phyloP scores from a whole-genome alignment of 1,140 invertebrate species.

The Propsilocerus akamusi region DNA sequence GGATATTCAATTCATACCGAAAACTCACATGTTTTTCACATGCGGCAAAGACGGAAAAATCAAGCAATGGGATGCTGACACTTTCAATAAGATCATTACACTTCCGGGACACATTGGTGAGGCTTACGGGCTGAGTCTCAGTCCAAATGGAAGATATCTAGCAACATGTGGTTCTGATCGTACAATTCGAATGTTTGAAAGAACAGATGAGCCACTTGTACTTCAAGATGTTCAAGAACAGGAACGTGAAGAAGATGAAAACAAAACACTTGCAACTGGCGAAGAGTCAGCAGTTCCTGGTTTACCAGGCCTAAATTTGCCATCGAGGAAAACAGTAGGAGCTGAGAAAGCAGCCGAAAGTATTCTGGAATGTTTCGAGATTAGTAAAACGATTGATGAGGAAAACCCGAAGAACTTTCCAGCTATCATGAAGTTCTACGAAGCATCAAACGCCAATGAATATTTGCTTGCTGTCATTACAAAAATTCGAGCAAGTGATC shows the following conservation, averaged over 20 bases:
- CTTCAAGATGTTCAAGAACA: conserved; percentile 82
- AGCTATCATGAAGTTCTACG: conserved; percentile 60
- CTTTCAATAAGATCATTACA: conserved; percentile 76
- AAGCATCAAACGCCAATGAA: conserved; percentile 48
- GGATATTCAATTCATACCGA: conserved; percentile 68
- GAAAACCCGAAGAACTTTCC: conserved; percentile 33
- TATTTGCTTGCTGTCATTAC: conserved; percentile 65
- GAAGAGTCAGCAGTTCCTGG: conserved; percentile 46
- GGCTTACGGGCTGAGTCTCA: conserved; percentile 54
- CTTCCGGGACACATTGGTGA: conserved; percentile 71
- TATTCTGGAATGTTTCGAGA: conserved; percentile 70
- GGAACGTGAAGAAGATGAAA: conserved; percentile 50
- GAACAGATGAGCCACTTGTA: conserved; percentile 75
- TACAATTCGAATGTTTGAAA: conserved; percentile 71
- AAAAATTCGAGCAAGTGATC: conserved; percentile 62
- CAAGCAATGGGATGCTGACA: conserved; percentile 95
- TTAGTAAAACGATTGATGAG: conserved; percentile 47
- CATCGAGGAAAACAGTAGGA: conserved; percentile 77
- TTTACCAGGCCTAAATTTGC: conserved; percentile 53
- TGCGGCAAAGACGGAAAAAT: conserved; percentile 83
- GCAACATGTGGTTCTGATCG: conserved; percentile 77
- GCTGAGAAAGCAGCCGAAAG: conserved; percentile 80
- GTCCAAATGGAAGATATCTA: conserved; percentile 61
- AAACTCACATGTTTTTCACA: conserved; percentile 87
- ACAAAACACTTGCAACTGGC: conserved; percentile 48